Base-by-base conservation (phyloP, 2,797 vertebrate species). In the Hippopotamyrus pictus region DNA sequence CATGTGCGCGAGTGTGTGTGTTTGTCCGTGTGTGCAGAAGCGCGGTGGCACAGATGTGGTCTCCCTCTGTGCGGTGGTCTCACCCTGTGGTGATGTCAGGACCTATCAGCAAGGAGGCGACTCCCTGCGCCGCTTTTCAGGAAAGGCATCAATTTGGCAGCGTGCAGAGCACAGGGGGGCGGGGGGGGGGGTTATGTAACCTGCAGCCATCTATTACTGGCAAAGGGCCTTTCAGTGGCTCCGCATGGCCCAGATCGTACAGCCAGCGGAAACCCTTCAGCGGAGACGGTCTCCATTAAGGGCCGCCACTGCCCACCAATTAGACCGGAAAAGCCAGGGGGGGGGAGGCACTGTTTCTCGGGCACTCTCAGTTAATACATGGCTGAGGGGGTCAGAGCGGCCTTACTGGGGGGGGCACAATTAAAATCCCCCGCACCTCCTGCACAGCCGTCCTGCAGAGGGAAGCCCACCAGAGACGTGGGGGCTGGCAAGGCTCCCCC, bases 261-360 rank as follows among this genome's bases (percentile, higher is more conserved):
- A 95, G 95, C 94, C 95, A 93, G 94, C 92, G 93, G 92, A 94
- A 95, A 94, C 95, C 57, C 95, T 94, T 89, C 90, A 94, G 91
- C 93, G 95, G 94, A 95, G 91, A 94, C 93, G 94, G 94, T 95
- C 96, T 96, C 95, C 96, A 96, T 97, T 96, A 96, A 76, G 94
- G 94, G 93, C 94, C 89, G 93, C 93, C 92, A 95, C 95, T 96
- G 93, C 95, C 95, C 95, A 94, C 94, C 96, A 96, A 96, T 96
- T 96, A 96, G 95, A 95, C 95, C 95, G 94, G 29, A 62, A 85
- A 57, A 86, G 69, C 22, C 3, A 22, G 9, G 48, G n/a, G 7
- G 83, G 25, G 83, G 12, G 25, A 0, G 22, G n/a, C 44, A 50
- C 44, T 29, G 84, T 50, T 79, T 69, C 86, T 87, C 65, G 5